Evolutionary conservation across 2,113 vertebrate species (phyloP), one percentile per base, ranked within the genome.

Genomic region (Myocastor coypus): DNA sequence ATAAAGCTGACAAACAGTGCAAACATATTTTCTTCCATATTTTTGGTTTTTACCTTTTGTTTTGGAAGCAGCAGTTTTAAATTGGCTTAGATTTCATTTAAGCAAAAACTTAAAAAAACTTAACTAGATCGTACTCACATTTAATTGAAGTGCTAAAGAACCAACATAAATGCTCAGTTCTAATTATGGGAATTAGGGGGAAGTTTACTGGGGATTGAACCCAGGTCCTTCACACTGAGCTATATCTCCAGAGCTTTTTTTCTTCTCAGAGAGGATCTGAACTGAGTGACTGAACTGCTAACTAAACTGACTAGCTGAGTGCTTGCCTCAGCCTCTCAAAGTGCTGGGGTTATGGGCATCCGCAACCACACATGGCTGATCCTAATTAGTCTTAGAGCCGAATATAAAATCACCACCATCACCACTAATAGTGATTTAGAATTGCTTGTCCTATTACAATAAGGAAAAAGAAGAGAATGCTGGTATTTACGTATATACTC

Each of bases 311-410:
- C 66, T 69, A 69, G 16, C 32, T 69, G 34, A 69, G 34, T 6
- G 7, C 34, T 34, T 69, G 16, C 71, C 71, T 40, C 37, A 24
- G 37, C 71, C 10, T 40, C 37, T 37, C 71, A 40, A 6, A 73
- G 20, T 10, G 22, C 37, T 24, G 37, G 37, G 37, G 40, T 73
- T 40, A 73, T 24, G 13, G 71, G 71, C 40, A 71, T 22, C 7
- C 22, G 37, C 40, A 75, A 71, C 34, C 19, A 75, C 40, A 75
- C 24, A 24, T 42, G 40, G 71, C 71, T 75, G 83, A 82, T 83
- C 26, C 75, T 46, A 89, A 93, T 28, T 95, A 86, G 19, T 89
- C 93, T 86, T 64, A 83, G 50, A 96, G 69, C 17, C 55, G 50
- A 94, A 40, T 61, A 83, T 37, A 78, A 87, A 87, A 52, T 73